A percentile compares a stretch with the other conserved stretches of the same genome.
These are phyloP conservation scores for Phenacoccus solenopsis DNA, from an alignment of 1,140 invertebrate genomes.

Conservation along the genomic window DNA sequence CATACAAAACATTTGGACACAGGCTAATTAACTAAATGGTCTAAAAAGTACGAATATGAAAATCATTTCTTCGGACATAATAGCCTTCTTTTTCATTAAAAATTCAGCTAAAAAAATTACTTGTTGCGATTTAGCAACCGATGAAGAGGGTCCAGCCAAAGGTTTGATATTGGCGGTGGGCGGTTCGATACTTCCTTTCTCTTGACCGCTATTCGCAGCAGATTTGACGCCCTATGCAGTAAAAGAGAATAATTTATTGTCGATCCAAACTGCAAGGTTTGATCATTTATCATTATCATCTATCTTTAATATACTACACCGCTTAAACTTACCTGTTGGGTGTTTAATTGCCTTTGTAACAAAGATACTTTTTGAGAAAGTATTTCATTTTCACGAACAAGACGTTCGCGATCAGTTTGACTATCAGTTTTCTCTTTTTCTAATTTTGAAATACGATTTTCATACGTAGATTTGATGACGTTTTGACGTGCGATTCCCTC, in stretches of 20 bases:
- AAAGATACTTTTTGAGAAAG: slow-evolving; percentile 55
- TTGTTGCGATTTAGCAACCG: slow-evolving; percentile 32
- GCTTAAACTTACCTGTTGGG: slow-evolving; percentile 23
- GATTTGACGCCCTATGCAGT: slow-evolving; percentile 41
- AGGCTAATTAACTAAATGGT: no score
- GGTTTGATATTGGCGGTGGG: slow-evolving; percentile 88
- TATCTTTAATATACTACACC: no score
- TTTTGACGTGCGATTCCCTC: background rate
- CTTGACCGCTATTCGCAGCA: slow-evolving; percentile 44
- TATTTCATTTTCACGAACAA: slow-evolving; percentile 57
- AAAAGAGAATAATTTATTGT: background rate
- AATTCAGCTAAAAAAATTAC: slow-evolving; percentile 21
- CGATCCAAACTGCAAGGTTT: background rate
- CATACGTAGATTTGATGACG: background rate
- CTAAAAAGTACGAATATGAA: no score
- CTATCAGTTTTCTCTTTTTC: slow-evolving; percentile 53
- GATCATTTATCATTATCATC: background rate
- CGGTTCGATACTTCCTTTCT: slow-evolving; percentile 59
- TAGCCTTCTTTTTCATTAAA: no score
- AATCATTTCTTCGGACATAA: no score
- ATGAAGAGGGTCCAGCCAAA: slow-evolving; percentile 45
- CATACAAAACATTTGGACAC: no score
- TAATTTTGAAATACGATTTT: slow-evolving; percentile 18
- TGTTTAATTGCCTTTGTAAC: slow-evolving; percentile 64
- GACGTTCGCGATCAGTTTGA: slow-evolving; percentile 41